phyloP scores from a whole-genome alignment of 2,113 vertebrate genomes.

The Pseudopodoces humilis region DNA sequence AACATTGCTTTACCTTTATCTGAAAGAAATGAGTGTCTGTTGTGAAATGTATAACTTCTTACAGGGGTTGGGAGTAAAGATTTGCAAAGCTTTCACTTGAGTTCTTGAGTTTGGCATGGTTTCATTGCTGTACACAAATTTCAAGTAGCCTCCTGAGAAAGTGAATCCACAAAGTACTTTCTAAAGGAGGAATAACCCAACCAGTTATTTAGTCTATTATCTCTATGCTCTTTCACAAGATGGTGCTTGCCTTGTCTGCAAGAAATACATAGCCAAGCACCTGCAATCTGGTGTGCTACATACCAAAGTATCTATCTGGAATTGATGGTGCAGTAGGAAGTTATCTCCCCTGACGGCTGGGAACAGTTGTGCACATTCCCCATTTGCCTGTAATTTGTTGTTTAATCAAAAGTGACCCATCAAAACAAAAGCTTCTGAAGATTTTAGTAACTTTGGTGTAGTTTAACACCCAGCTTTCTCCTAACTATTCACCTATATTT shows the following conservation, averaged over 20 bases:
- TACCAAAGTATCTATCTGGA: neutral
- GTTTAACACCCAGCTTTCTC: neutral
- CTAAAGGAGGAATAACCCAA: neutral
- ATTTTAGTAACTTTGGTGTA: neutral
- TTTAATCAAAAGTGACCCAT: neutral
- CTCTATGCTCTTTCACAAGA: neutral
- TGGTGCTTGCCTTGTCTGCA: neutral
- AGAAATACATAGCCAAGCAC: neutral
- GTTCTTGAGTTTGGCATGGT: neutral
- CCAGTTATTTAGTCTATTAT: neutral
- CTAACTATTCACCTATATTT: neutral
- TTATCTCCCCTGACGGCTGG: neutral
- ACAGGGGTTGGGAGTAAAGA: accelerated
- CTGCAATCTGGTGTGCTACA: neutral
- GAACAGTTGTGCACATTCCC: neutral
- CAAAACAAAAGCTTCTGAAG: neutral
- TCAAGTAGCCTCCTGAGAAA: neutral
- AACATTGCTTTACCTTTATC: neutral
- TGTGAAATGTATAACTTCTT: neutral
- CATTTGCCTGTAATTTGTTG: neutral
- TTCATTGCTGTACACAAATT: neutral
- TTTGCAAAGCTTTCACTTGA: neutral
- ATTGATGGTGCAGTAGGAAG: neutral
- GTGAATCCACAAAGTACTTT: neutral
- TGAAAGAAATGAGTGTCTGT: neutral